Percentiles rank a stretch among this genome's conserved stretches.
Evolutionary conservation across 2,113 vertebrate species (phyloP).

Genomic region (Castor canadensis): DNA sequence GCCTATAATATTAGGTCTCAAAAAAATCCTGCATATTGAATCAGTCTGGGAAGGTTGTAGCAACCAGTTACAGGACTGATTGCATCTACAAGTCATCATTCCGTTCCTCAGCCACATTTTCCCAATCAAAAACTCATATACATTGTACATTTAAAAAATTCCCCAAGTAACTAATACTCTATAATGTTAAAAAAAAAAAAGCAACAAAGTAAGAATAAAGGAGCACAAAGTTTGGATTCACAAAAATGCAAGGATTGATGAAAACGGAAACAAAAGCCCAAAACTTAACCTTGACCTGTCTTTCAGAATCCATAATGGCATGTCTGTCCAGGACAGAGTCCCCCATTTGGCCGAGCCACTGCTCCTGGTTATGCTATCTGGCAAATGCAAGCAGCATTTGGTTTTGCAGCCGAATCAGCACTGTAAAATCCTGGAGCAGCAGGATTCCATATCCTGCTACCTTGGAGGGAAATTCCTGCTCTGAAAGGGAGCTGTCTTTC

Average conservation of each 20-base stretch:
- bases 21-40: background rate
- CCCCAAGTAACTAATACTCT: background rate
- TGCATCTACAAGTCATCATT: background rate
- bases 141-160: background rate
- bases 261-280: conserved; percentile 51
- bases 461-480: conserved; percentile 86
- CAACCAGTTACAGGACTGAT: background rate
- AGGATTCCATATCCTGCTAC: conserved; percentile 79
- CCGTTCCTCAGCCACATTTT: background rate
- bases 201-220: conserved; percentile 40
- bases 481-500: conserved; percentile 87
- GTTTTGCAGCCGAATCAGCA: conserved; percentile 75
- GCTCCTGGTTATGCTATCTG: conserved; percentile 67
- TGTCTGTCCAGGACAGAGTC: conserved; percentile 64
- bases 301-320: conserved; percentile 79
- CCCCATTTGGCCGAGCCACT: conserved; percentile 28
- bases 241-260: background rate
- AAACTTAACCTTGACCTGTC: conserved; percentile 79
- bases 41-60: background rate
- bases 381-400: conserved; percentile 70
- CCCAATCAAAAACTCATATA: background rate
- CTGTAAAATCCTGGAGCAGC: conserved; percentile 78
- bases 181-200: background rate
- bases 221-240: background rate
- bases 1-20: background rate